Conservation (phyloP, 2,888 invertebrate genomes). For the Desoria tigrina region DNA sequence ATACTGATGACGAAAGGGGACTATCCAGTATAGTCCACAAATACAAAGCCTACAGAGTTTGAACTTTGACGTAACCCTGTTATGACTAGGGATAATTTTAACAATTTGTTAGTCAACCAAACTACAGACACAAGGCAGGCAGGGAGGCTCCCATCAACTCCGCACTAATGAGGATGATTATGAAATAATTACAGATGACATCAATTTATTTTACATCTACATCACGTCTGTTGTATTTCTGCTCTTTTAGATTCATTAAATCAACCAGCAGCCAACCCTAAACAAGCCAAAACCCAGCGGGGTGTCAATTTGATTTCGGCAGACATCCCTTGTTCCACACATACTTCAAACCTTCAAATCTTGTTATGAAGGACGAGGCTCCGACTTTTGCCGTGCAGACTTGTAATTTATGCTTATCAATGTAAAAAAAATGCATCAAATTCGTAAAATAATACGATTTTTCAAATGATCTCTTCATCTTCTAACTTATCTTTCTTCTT, state of each 20-base stretch:
- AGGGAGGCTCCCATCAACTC: neutral
- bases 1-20: too few relatives aligned
- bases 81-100: too few relatives aligned
- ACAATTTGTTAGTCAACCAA: too few relatives aligned
- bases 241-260: slow-evolving; percentile 41
- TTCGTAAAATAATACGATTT: too few relatives aligned
- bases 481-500: too few relatives aligned
- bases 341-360: too few relatives aligned
- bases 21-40: too few relatives aligned
- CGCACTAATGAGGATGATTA: slow-evolving; percentile 25
- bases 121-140: slow-evolving; percentile 1
- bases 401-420: neutral
- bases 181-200: slow-evolving; percentile 34
- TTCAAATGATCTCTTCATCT: too few relatives aligned
- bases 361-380: neutral
- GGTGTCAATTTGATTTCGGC: slow-evolving; percentile 20
- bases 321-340: neutral
- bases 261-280: slow-evolving; percentile 19
- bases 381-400: neutral
- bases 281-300: slow-evolving; percentile 22
- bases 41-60: too few relatives aligned
- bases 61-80: too few relatives aligned
- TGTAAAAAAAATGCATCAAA: neutral
- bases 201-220: slow-evolving; percentile 32
- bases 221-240: slow-evolving; percentile 41